These are phyloP conservation scores for Philypnodon macrostomus DNA, from an alignment of 2,797 vertebrate species.

Conservation along the genomic window DNA sequence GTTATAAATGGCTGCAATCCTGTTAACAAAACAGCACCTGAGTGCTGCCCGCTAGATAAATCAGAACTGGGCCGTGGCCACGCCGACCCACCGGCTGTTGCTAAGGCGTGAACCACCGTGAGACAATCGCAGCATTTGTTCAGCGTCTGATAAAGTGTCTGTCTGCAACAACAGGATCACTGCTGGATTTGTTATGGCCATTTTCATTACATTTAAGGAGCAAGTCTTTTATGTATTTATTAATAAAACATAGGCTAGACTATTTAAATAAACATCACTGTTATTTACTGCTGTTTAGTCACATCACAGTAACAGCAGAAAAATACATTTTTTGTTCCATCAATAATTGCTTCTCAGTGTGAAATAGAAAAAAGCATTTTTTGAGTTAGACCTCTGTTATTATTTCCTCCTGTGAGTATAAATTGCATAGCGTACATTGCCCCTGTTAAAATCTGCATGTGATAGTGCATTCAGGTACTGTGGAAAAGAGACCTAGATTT, in stretches of 20 bases:
- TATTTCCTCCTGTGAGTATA: no score
- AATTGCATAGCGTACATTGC: no score
- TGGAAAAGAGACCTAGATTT: no score
- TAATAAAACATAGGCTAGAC: slow-evolving; percentile 39
- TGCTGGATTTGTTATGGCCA: slow-evolving; percentile 13
- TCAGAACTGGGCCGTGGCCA: slow-evolving; percentile 65
- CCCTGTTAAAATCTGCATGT: no score
- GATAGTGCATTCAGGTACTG: no score
- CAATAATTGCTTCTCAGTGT: no score
- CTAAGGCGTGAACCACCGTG: slow-evolving; percentile 64
- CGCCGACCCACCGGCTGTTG: slow-evolving; percentile 59
- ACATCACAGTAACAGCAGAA: background rate
- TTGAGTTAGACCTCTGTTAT: no score
- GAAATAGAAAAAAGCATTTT: no score
- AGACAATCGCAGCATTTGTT: slow-evolving; percentile 78
- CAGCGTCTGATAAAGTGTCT: slow-evolving; percentile 66
- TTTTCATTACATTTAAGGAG: slow-evolving; percentile 6
- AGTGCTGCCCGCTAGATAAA: slow-evolving; percentile 71
- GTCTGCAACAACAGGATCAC: slow-evolving; percentile 60
- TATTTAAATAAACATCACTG: slow-evolving; percentile 12
- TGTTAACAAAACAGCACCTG: slow-evolving; percentile 79
- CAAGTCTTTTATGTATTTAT: slow-evolving; percentile 6
- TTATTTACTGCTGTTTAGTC: slow-evolving; percentile 10
- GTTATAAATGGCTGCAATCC: slow-evolving; percentile 79
- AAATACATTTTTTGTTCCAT: no score